These are phyloP conservation scores for Helicoverpa zea DNA, from an alignment of 1,140 invertebrate genomes.

Conservation along the genomic window DNA sequence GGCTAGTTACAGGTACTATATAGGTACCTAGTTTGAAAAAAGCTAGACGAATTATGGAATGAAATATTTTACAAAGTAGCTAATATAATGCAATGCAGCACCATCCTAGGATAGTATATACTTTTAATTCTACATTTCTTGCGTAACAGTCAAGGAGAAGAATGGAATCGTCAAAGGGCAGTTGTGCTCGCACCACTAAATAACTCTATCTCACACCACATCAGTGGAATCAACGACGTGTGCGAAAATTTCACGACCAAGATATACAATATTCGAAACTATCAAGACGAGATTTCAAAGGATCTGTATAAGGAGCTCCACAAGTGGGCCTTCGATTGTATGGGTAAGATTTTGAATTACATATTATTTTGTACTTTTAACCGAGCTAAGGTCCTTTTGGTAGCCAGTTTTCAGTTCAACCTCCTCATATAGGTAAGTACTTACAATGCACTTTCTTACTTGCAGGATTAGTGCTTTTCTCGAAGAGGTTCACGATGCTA, in stretches of 20 bases:
- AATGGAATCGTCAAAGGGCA: constrained; percentile 87
- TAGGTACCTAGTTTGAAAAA: too few relatives aligned
- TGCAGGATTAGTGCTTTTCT: constrained; percentile 87
- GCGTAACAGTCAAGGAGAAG: constrained; percentile 79
- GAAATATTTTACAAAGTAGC: too few relatives aligned
- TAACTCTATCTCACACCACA: constrained; percentile 71
- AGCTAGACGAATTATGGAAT: too few relatives aligned
- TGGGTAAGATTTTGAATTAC: constrained; percentile 73
- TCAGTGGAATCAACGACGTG: constrained; percentile 67
- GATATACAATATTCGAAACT: constrained; percentile 84
- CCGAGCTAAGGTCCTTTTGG: too few relatives aligned
- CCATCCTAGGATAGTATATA: too few relatives aligned
- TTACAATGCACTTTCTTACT: constrained; percentile 14
- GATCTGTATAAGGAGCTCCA: constrained; percentile 88
- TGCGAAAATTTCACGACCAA: constrained; percentile 84
- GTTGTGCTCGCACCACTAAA: constrained; percentile 84
- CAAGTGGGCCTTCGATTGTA: constrained; percentile 90
- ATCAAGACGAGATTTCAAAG: constrained; percentile 88
- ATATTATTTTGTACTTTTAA: too few relatives aligned
- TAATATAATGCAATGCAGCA: too few relatives aligned
- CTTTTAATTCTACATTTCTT: too few relatives aligned
- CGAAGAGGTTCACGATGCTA: constrained; percentile 88
- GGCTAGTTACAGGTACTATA: too few relatives aligned
- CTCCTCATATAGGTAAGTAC: too few relatives aligned
- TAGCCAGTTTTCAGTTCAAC: too few relatives aligned